These are phyloP conservation scores for Buathra laborator DNA, from an alignment of 2,888 invertebrate genomes.

Conservation along the genomic window DNA sequence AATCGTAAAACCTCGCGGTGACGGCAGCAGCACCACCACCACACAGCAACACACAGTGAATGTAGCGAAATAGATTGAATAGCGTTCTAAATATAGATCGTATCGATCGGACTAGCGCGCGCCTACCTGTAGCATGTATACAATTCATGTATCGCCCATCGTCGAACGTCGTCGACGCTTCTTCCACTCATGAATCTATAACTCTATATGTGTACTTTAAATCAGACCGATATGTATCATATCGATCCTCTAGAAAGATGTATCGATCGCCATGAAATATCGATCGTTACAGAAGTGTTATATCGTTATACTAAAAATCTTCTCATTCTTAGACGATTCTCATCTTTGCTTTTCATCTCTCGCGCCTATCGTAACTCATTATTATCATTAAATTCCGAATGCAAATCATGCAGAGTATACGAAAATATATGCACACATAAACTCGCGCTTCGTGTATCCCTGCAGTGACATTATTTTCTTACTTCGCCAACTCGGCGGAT, in stretches of 20 bases:
- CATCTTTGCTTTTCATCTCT: background rate
- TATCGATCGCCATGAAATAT: background rate
- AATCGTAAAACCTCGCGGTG: slow-evolving; percentile 11
- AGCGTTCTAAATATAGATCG: slow-evolving; percentile 76
- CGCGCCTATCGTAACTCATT: background rate
- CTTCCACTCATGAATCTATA: slow-evolving; percentile 8
- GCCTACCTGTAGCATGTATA: slow-evolving; percentile 78
- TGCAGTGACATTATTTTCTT: slow-evolving; percentile 57
- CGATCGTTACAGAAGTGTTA: background rate
- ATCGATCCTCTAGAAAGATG: background rate
- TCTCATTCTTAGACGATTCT: background rate
- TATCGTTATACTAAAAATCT: background rate
- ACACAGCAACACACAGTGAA: slow-evolving; percentile 58
- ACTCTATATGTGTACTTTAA: slow-evolving; percentile 19
- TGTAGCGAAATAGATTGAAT: slow-evolving; percentile 74
- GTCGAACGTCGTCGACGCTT: slow-evolving; percentile 18
- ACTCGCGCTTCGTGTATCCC: background rate
- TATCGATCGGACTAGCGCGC: slow-evolving; percentile 75
- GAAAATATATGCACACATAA: background rate
- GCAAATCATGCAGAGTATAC: background rate
- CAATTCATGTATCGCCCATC: slow-evolving; percentile 74
- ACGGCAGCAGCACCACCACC: slow-evolving; percentile 24
- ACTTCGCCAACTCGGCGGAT: slow-evolving; percentile 46
- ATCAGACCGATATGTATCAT: background rate
- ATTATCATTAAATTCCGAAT: background rate